Evolutionary conservation across 2,888 invertebrate genomes (phyloP).

Genomic region (Hermaeophaga mercurialis): DNA sequence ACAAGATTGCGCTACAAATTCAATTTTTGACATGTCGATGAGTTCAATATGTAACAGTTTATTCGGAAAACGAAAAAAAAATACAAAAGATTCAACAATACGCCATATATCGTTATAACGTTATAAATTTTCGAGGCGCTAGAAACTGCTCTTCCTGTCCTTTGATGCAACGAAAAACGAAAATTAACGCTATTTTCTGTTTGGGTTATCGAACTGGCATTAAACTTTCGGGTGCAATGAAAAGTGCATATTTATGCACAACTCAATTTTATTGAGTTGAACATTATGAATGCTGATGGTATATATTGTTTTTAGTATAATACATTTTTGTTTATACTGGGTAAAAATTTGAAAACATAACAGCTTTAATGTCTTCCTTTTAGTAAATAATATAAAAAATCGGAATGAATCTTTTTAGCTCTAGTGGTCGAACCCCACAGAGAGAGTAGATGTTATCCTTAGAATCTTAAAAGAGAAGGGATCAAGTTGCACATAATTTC

Average conservation of each 20-base stretch:
- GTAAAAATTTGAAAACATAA: too few relatives aligned
- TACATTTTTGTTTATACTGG: too few relatives aligned
- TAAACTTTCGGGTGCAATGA: slow-evolving; percentile 19
- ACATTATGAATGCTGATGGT: neutral
- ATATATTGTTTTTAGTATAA: neutral
- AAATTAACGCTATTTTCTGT: slow-evolving; percentile 16
- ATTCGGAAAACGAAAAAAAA: slow-evolving; percentile 23
- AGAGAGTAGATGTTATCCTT: too few relatives aligned
- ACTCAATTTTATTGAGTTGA: neutral
- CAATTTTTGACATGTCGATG: slow-evolving; percentile 41
- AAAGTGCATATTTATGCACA: slow-evolving; percentile 1
- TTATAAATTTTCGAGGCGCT: slow-evolving; percentile 12
- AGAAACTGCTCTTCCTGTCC: slow-evolving; percentile 16
- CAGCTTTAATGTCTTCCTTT: too few relatives aligned
- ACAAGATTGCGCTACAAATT: slow-evolving; percentile 40
- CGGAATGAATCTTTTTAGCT: too few relatives aligned
- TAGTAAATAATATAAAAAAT: too few relatives aligned
- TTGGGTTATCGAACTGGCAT: slow-evolving; percentile 13
- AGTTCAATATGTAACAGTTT: slow-evolving; percentile 30
- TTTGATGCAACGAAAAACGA: slow-evolving; percentile 18
- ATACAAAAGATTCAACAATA: slow-evolving; percentile 20
- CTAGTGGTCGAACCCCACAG: too few relatives aligned
- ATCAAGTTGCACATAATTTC: too few relatives aligned
- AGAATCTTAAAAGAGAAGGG: too few relatives aligned
- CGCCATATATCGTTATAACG: slow-evolving; percentile 13